phyloP scores from a whole-genome alignment of 92 coral and sea anemone species.

The Blastomussa wellsi region DNA sequence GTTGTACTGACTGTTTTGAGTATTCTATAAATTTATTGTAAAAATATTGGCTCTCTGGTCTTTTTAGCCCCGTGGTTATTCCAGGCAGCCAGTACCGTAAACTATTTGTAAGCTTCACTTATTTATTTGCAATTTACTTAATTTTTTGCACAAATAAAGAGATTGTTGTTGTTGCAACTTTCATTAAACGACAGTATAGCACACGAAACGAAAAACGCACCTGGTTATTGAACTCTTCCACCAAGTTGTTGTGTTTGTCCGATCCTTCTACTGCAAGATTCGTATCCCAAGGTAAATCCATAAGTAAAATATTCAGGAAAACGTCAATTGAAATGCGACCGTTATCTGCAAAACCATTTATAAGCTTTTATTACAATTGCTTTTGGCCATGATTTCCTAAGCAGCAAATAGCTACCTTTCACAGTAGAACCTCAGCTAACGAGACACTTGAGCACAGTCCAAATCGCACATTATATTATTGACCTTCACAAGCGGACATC shows the following conservation, averaged over 20 bases:
- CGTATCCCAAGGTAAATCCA: slow-evolving; percentile 1
- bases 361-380: background rate
- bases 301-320: background rate
- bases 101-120: no score
- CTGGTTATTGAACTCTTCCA: background rate
- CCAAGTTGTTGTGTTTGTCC: background rate
- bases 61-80: no score
- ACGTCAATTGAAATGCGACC: background rate
- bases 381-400: background rate
- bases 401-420: background rate
- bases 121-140: no score
- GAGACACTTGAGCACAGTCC: no score
- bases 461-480: no score
- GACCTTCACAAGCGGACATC: no score
- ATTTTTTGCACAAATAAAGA: no score
- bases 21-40: no score
- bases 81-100: no score
- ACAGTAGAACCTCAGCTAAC: background rate
- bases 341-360: background rate
- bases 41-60: no score
- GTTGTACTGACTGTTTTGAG: no score
- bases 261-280: background rate
- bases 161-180: background rate
- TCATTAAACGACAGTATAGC: background rate
- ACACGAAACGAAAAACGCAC: background rate